Evolutionary conservation across 2,888 invertebrate genomes (phyloP).

Genomic region (Drosophila engyochracea): DNA sequence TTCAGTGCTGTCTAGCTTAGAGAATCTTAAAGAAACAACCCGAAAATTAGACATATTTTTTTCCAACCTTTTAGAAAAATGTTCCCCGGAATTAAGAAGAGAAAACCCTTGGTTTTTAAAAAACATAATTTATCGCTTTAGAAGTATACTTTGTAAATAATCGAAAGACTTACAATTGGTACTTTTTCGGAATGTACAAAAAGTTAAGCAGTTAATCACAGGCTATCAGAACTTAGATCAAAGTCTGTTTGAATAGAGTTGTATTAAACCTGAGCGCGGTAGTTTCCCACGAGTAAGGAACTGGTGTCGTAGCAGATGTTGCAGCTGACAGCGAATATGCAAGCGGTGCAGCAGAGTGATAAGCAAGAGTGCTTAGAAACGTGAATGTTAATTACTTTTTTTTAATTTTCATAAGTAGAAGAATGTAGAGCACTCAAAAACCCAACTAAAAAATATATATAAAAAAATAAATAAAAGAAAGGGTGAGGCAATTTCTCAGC

Average conservation of each 20-base stretch:
- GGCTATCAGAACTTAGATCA: neutral
- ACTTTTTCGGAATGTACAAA: neutral
- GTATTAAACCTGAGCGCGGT: slow-evolving; percentile 46
- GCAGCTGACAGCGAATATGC: slow-evolving; percentile 34
- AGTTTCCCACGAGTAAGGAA: slow-evolving; percentile 65
- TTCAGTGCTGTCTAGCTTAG: too few relatives aligned
- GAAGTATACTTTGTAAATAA: neutral
- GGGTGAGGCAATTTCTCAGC: slow-evolving; percentile 80
- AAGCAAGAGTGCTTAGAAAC: slow-evolving; percentile 55
- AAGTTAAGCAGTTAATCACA: neutral
- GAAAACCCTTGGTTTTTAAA: neutral
- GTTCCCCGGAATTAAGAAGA: neutral
- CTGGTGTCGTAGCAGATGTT: slow-evolving; percentile 24
- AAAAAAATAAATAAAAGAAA: neutral
- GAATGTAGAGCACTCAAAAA: slow-evolving; percentile 46
- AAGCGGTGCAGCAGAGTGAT: slow-evolving; percentile 49
- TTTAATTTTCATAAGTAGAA: slow-evolving; percentile 63
- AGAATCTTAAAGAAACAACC: neutral
- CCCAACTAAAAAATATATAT: neutral
- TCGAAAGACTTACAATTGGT: neutral
- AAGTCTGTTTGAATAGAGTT: slow-evolving; percentile 37
- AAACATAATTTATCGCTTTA: too few relatives aligned
- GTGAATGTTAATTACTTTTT: slow-evolving; percentile 65
- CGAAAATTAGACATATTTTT: neutral
- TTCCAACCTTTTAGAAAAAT: neutral